Evolutionary conservation across 2,888 invertebrate genomes (phyloP).

Genomic region (Euproctis similis): DNA sequence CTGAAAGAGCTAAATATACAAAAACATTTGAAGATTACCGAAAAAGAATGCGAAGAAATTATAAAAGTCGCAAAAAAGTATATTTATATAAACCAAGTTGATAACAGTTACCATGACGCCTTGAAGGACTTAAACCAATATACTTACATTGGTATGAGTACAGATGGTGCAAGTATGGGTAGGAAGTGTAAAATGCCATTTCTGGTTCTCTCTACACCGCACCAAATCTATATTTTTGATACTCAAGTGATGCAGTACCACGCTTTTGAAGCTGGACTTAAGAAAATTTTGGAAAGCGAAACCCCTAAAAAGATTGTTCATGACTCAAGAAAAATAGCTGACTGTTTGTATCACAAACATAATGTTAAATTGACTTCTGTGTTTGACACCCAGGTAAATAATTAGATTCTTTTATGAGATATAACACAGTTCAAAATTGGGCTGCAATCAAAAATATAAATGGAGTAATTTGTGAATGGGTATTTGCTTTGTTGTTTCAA

Average conservation of each 20-base stretch:
- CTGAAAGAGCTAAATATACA: slow-evolving; percentile 45
- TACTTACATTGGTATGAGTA: slow-evolving; percentile 51
- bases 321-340: slow-evolving; percentile 74
- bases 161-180: slow-evolving; percentile 67
- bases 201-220: slow-evolving; percentile 56
- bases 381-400: slow-evolving; percentile 76
- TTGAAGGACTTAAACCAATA: slow-evolving; percentile 51
- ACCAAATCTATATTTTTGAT: slow-evolving; percentile 68
- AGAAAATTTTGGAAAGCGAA: slow-evolving; percentile 57
- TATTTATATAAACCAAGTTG: slow-evolving; percentile 65
- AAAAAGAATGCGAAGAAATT: slow-evolving; percentile 60
- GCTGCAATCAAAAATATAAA: slow-evolving; percentile 1
- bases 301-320: slow-evolving; percentile 74
- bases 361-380: slow-evolving; percentile 71
- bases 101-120: slow-evolving; percentile 57
- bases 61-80: slow-evolving; percentile 59
- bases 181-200: slow-evolving; percentile 69
- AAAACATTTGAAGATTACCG: slow-evolving; percentile 51
- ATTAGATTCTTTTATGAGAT: no score
- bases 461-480: no score
- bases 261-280: slow-evolving; percentile 69
- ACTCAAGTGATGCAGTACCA: slow-evolving; percentile 65
- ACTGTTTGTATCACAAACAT: slow-evolving; percentile 76
- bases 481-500: neutral
- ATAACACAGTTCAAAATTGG: no score